Evolutionary conservation across 2,113 vertebrate species (phyloP), one percentile per base, ranked within the genome.

Genomic region (Ammodramus savannarum): DNA sequence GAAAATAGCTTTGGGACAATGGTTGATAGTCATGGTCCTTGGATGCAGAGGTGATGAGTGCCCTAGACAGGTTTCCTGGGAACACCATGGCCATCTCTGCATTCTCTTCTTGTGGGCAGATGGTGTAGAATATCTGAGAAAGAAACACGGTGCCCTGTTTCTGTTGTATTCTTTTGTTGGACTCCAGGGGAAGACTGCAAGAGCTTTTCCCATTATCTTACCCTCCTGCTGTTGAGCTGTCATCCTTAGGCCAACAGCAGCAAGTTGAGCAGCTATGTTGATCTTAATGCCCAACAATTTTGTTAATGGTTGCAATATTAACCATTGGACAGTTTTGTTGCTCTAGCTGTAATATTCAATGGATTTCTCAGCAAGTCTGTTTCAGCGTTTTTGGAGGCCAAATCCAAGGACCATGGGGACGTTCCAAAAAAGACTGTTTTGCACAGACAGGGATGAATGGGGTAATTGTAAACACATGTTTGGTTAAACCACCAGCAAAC

Each of bases 401-500:
- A 85, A 96, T 77, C 63, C 79, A 81, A 67, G 62, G 67, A 72
- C 78, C 52, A 19, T 72, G 63, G 65, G 85, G 85, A 78, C 4
- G 3, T 94, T 96, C 93, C 90, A 90, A 72, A 96, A 83, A 93
- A 88, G 68, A 91, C 94, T 94, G 79, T 86, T 93, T 90, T 90
- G 87, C 48, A 46, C n/a, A 86, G 86, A 75, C 82, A 81, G 76
- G 68, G 78, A 95, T 96, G 95, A 95, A 92, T 91, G 61, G 79
- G 73, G 85, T 96, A 96, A 97, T 96, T 96, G 85, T 96, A 96
- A 96, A 96, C 95, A 95, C 52, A 91, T 94, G 90, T 94, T 96
- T 96, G 68, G 91, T 93, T 96, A 95, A 96, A 94, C 91, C 93
- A 88, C 94, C 57, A 48, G 93, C 73, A 81, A 95, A 96, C 72